A percentile compares a stretch with the other conserved stretches of the same genome.
These are phyloP conservation scores for Muscicapa comitata DNA, from an alignment of 2,797 vertebrate species.

Conservation along the genomic window DNA sequence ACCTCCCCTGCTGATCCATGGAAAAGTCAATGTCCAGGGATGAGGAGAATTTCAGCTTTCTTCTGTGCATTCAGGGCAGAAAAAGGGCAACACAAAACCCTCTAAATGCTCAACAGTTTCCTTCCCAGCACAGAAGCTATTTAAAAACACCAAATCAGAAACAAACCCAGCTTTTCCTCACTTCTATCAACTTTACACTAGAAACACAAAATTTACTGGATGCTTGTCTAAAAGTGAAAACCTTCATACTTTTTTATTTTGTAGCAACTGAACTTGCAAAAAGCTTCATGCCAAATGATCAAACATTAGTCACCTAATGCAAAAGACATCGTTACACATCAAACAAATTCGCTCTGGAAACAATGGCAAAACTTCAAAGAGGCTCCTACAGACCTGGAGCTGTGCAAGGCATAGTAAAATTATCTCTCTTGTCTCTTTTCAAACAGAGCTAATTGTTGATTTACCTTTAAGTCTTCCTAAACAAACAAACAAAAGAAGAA, in stretches of 20 bases:
- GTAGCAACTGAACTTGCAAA: not conserved
- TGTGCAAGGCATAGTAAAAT: slow-evolving; percentile 23
- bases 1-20: not conserved
- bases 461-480: slow-evolving; percentile 17
- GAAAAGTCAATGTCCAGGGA: not conserved
- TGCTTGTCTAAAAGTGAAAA: not conserved
- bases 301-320: slow-evolving; percentile 12
- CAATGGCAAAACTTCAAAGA: slow-evolving; percentile 51
- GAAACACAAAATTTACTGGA: not conserved
- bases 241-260: not conserved
- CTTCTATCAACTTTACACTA: not conserved
- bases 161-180: not conserved
- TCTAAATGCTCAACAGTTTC: not conserved
- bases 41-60: not conserved
- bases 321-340: not conserved
- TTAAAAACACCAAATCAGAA: not conserved
- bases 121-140: not conserved
- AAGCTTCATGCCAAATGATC: not conserved
- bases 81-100: not conserved
- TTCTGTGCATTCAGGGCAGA: not conserved
- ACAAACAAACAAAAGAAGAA: not conserved
- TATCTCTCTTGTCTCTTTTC: slow-evolving; percentile 38
- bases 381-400: slow-evolving; percentile 14
- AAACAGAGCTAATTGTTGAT: slow-evolving; percentile 33
- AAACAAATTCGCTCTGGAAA: slow-evolving; percentile 29